Evolutionary conservation across 2,797 vertebrate genomes (phyloP).

Genomic region (Remorina albescens): DNA sequence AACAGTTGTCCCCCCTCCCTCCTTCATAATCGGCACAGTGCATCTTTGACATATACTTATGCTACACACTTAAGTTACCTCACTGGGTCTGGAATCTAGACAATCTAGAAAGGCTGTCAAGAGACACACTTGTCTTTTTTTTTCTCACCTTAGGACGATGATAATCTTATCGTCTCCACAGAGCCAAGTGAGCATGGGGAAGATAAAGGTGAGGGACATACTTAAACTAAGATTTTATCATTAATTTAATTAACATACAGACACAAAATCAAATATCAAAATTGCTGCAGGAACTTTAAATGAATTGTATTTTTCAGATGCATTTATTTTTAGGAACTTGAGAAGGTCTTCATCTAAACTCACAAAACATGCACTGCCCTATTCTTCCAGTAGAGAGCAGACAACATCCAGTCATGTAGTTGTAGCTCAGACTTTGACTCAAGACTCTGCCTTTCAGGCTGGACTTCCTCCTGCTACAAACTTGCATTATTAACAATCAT

Average conservation of each 20-base stretch:
- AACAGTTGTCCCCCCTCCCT: conserved; percentile 3
- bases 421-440: not conserved
- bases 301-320: not conserved
- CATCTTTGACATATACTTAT: conserved; percentile 38
- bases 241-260: not conserved
- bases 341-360: not conserved
- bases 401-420: conserved; percentile 18
- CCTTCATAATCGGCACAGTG: conserved; percentile 1
- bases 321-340: not conserved
- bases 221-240: conserved; percentile 20
- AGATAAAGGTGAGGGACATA: conserved; percentile 1
- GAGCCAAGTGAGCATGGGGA: conserved; percentile 29
- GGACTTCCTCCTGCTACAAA: not conserved
- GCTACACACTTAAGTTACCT: conserved; percentile 43
- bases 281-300: not conserved
- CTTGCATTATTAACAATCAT: not conserved
- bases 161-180: conserved; percentile 41
- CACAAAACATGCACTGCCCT: conserved; percentile 9
- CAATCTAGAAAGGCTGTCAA: conserved; percentile 67
- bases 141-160: conserved; percentile 21
- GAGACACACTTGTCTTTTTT: conserved; percentile 26
- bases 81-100: conserved; percentile 69
- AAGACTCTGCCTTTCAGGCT: not conserved
- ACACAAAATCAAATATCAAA: not conserved
- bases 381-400: conserved; percentile 68